These are phyloP conservation scores for Phengaris alcon DNA, from an alignment of 2,888 invertebrate genomes.

Conservation along the genomic window DNA sequence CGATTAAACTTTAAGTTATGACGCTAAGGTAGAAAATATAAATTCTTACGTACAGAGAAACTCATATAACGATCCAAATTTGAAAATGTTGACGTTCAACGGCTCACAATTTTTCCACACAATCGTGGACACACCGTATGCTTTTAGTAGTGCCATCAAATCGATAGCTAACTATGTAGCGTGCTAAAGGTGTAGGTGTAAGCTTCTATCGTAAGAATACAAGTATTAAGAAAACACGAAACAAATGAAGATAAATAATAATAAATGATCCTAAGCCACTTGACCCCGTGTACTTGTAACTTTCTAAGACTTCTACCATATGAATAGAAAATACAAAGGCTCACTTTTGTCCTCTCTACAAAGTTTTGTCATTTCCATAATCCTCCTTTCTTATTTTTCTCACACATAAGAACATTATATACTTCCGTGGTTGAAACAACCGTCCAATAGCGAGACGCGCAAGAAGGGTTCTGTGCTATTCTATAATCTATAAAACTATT, in stretches of 20 bases:
- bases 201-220: not conserved
- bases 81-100: too few species aligned
- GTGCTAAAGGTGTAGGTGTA: too few species aligned
- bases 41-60: too few species aligned
- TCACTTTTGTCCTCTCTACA: not conserved
- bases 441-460: too few species aligned
- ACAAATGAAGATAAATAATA: constrained; percentile 2
- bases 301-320: not conserved
- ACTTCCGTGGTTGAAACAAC: not conserved
- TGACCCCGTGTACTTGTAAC: not conserved
- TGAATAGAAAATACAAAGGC: not conserved
- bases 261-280: constrained; percentile 6
- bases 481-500: too few species aligned
- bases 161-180: too few species aligned
- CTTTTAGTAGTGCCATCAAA: too few species aligned
- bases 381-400: not conserved
- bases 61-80: too few species aligned
- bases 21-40: not conserved
- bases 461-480: too few species aligned
- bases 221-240: not conserved
- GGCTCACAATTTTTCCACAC: too few species aligned
- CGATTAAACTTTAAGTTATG: constrained; percentile 13
- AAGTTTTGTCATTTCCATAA: not conserved
- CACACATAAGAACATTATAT: not conserved
- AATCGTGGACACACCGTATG: too few species aligned